Percentiles rank a stretch among this genome's conserved stretches.
These are phyloP conservation scores for Pristionchus japonicus DNA, from an alignment of 2,888 invertebrate genomes.

Conservation along the genomic window DNA sequence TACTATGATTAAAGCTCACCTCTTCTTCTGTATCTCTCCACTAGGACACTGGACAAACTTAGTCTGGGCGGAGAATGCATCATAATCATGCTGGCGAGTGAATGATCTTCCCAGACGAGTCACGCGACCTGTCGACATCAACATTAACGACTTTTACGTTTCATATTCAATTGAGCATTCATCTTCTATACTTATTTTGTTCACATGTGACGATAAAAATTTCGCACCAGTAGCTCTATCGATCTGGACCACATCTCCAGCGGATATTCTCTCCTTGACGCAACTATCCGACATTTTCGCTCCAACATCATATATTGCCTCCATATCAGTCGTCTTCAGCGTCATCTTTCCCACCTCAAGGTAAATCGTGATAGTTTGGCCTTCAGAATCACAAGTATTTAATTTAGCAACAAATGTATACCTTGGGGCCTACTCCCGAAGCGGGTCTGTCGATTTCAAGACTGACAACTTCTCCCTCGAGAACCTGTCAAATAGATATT, in stretches of 20 bases:
- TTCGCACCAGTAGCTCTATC: conserved; percentile 92
- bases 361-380: too few relatives aligned
- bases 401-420: background rate
- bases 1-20: conserved; percentile 19
- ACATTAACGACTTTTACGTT: too few relatives aligned
- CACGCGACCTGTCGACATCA: conserved; percentile 60
- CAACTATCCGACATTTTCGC: conserved; percentile 77
- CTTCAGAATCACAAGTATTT: background rate
- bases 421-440: conserved; percentile 81
- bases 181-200: too few relatives aligned
- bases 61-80: conserved; percentile 88
- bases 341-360: conserved; percentile 83
- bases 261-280: conserved; percentile 84
- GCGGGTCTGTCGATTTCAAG: conserved; percentile 95
- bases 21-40: conserved; percentile 94
- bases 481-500: conserved; percentile 85
- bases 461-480: conserved; percentile 98
- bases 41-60: conserved; percentile 98
- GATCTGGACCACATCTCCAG: conserved; percentile 92
- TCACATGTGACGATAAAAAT: too few relatives aligned
- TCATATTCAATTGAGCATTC: too few relatives aligned
- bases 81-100: conserved; percentile 95
- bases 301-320: conserved; percentile 97
- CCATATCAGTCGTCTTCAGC: conserved; percentile 99
- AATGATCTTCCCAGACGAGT: conserved; percentile 85